These are phyloP conservation scores for Ormia ochracea DNA, from an alignment of 2,888 invertebrate genomes.

Conservation along the genomic window DNA sequence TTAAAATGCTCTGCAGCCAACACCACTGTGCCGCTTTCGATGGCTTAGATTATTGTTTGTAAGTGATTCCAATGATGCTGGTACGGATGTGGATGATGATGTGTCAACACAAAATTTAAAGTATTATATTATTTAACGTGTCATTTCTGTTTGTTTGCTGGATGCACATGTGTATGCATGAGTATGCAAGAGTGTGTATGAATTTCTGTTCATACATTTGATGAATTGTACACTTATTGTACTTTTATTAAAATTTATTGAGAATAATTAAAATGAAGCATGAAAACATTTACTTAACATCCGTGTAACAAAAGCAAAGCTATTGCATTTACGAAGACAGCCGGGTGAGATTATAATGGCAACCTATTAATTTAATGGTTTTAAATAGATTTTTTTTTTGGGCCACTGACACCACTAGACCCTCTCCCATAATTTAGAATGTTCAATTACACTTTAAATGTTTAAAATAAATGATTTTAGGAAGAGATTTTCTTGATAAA, in stretches of 20 bases:
- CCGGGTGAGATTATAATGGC: too few species aligned
- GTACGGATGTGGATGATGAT: neutral
- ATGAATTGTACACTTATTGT: neutral
- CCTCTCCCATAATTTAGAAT: too few species aligned
- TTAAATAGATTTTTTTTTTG: too few species aligned
- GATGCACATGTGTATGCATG: neutral
- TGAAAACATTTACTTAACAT: constrained; percentile 47
- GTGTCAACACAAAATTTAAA: neutral
- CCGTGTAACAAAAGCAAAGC: constrained; percentile 3
- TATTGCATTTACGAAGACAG: too few species aligned
- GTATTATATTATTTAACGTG: too few species aligned
- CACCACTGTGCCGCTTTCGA: neutral
- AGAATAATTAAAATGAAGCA: constrained; percentile 55
- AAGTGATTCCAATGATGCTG: neutral
- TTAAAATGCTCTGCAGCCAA: neutral
- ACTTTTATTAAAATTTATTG: constrained; percentile 33
- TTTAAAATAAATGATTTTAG: too few species aligned
- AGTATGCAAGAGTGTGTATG: too few species aligned
- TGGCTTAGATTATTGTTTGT: neutral
- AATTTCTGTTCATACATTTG: neutral
- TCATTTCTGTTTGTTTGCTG: neutral
- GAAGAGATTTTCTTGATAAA: too few species aligned
- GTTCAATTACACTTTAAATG: too few species aligned
- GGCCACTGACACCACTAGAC: too few species aligned
- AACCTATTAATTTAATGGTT: too few species aligned